These are phyloP conservation scores for Pelobates cultripes DNA, from an alignment of 2,797 vertebrate species.

Conservation along the genomic window DNA sequence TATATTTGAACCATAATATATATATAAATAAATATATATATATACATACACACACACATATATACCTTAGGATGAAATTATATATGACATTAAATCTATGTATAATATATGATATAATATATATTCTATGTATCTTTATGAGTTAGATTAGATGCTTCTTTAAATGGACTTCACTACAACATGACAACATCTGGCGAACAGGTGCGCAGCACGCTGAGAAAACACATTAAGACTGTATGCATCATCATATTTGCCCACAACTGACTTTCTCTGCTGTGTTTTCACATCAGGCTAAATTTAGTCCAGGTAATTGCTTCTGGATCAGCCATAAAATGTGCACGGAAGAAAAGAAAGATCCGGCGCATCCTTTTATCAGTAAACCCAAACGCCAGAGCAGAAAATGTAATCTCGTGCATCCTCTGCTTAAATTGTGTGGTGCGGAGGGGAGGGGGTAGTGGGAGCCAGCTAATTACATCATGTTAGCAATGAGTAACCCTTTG, in stretches of 20 bases:
- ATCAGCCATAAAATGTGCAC: slow-evolving; percentile 45
- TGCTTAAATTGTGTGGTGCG: slow-evolving; percentile 9
- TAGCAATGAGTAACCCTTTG: slow-evolving; percentile 10
- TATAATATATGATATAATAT: background rate
- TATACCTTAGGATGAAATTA: no score
- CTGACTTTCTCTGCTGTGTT: slow-evolving; percentile 55
- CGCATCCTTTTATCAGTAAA: slow-evolving; percentile 33
- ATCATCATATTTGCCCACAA: slow-evolving; percentile 55
- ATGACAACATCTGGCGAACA: slow-evolving; percentile 50
- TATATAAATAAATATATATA: no score
- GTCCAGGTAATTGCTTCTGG: slow-evolving; percentile 49
- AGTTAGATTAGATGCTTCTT: slow-evolving; percentile 18
- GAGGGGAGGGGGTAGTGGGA: slow-evolving; percentile 3
- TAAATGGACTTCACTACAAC: slow-evolving; percentile 37
- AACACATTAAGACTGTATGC: slow-evolving; percentile 44
- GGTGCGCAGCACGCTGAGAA: slow-evolving; percentile 49
- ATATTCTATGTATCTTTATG: background rate
- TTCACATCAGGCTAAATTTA: slow-evolving; percentile 55
- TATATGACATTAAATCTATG: no score
- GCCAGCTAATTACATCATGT: slow-evolving; percentile 13
- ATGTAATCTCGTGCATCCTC: slow-evolving; percentile 22
- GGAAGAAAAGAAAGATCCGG: slow-evolving; percentile 35
- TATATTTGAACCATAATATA: no score
- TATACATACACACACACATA: no score
- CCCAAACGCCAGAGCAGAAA: slow-evolving; percentile 43